Evolutionary conservation across 2,888 invertebrate species (phyloP).

Genomic region (Tigriopus californicus): DNA sequence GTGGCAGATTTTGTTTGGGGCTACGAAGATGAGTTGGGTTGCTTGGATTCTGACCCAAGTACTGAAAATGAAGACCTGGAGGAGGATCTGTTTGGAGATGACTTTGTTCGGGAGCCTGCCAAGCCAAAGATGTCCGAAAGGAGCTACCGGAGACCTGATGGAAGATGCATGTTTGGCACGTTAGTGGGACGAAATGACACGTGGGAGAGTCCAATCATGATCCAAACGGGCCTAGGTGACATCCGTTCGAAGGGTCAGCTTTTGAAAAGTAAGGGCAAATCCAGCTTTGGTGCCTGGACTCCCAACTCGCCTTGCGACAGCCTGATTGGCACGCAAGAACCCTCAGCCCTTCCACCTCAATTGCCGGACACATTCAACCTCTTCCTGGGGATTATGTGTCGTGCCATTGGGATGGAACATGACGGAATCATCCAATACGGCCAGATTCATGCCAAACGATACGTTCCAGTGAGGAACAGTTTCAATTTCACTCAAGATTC

Average conservation of each 20-base stretch:
- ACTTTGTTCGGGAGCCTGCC: neutral
- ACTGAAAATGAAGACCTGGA: neutral
- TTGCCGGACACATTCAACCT: neutral
- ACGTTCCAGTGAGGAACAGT: neutral
- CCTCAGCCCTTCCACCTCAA: neutral
- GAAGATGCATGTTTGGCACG: neutral
- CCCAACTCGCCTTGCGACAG: neutral
- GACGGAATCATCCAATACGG: neutral
- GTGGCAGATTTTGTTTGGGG: neutral
- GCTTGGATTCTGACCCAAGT: neutral
- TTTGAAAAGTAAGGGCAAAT: neutral
- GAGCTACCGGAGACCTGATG: neutral
- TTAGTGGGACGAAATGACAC: neutral
- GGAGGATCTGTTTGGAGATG: neutral
- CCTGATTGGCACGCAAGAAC: neutral
- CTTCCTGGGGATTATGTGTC: neutral
- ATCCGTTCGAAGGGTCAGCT: neutral
- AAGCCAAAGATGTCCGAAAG: neutral
- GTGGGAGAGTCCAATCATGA: neutral
- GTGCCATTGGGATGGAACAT: neutral
- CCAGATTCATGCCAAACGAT: neutral
- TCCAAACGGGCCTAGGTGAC: neutral
- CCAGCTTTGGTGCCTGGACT: neutral
- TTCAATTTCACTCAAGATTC: neutral
- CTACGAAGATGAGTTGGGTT: neutral